These are phyloP conservation scores for Sterna hirundo DNA, from an alignment of 2,113 vertebrate species.

Conservation along the genomic window DNA sequence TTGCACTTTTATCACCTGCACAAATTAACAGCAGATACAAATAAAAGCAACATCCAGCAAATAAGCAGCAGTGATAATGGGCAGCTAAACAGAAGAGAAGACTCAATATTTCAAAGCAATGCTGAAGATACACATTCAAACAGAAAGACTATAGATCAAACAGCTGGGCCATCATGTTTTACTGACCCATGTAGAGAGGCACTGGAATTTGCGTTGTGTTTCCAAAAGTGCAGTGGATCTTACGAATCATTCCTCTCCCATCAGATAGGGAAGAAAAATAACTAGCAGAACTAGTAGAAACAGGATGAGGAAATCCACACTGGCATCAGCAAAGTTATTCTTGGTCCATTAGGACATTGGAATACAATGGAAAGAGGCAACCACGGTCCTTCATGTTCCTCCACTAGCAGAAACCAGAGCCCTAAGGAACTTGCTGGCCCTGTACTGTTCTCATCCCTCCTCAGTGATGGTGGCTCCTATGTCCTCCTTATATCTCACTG, in stretches of 20 bases:
- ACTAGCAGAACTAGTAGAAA: background rate
- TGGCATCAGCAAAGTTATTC: background rate
- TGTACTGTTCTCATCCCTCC: background rate
- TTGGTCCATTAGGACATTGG: background rate
- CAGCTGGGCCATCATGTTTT: background rate
- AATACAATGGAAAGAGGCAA: background rate
- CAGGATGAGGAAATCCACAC: background rate
- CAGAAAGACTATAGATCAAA: background rate
- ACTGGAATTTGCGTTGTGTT: background rate
- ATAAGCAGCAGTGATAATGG: background rate
- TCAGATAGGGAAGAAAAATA: background rate
- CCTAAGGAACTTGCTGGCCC: background rate
- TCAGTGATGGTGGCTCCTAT: accelerated
- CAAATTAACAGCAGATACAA: background rate
- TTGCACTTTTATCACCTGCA: background rate
- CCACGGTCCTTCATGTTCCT: background rate
- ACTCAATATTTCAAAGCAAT: background rate
- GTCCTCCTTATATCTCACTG: background rate
- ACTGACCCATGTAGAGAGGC: background rate
- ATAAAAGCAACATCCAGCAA: background rate
- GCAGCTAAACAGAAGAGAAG: background rate
- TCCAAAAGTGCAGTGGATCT: background rate
- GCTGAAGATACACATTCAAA: background rate
- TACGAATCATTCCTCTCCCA: background rate
- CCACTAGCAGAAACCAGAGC: background rate